These are phyloP conservation scores for Ginglymostoma cirratum DNA, from an alignment of 2,113 vertebrate genomes.

Conservation along the genomic window DNA sequence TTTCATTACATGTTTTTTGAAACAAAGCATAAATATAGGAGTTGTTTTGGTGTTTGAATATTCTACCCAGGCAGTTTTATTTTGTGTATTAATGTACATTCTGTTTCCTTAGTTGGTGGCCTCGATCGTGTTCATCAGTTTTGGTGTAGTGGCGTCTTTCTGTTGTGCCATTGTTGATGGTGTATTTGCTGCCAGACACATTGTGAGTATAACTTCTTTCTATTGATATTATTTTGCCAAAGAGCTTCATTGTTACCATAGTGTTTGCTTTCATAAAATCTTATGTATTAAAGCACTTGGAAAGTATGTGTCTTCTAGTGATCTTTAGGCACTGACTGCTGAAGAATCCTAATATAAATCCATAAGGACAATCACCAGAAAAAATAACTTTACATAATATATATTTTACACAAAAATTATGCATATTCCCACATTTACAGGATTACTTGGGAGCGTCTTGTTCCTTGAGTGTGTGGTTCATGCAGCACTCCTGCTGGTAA, in stretches of 20 bases:
- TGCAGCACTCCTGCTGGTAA: background rate
- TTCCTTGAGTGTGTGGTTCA: background rate
- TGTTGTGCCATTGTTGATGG: conserved; percentile 97
- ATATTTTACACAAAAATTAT: too few relatives aligned
- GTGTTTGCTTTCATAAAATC: background rate
- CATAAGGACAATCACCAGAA: background rate
- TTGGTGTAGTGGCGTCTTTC: conserved; percentile 93
- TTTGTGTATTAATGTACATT: background rate
- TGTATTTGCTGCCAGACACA: conserved; percentile 92
- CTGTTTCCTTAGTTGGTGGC: conserved; percentile 77
- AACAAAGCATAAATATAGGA: background rate
- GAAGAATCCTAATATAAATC: background rate
- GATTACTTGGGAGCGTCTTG: background rate
- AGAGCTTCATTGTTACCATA: background rate
- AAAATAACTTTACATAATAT: background rate
- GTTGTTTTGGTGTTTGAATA: background rate
- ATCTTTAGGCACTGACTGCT: background rate
- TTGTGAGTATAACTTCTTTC: conserved; percentile 70
- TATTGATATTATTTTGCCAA: background rate
- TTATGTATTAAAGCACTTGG: background rate
- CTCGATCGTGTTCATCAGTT: conserved; percentile 97
- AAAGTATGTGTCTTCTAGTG: background rate
- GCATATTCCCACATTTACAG: background rate
- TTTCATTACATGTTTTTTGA: background rate
- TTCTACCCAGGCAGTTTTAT: background rate